Conservation (phyloP, 2,113 vertebrate genomes). For the Hemiprocne comata region DNA sequence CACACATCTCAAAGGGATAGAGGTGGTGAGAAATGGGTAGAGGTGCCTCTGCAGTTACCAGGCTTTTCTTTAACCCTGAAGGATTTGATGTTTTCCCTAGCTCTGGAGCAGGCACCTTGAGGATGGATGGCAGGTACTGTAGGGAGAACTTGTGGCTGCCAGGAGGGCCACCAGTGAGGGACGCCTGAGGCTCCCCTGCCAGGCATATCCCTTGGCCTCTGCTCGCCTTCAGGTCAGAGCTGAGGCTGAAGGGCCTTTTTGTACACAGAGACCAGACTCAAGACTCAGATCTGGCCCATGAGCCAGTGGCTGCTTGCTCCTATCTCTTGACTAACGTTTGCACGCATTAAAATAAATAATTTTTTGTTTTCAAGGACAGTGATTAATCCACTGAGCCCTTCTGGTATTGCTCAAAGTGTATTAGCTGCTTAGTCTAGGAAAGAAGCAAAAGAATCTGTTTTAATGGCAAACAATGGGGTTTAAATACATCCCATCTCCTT, state of each 20-base stretch:
- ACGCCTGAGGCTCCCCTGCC: background rate
- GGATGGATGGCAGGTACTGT: background rate
- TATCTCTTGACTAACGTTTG: background rate
- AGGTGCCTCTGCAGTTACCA: background rate
- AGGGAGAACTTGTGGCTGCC: background rate
- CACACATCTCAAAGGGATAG: background rate
- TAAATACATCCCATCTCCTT: conserved; percentile 56
- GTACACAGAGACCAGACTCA: background rate
- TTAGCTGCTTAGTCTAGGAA: conserved; percentile 49
- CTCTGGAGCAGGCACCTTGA: background rate
- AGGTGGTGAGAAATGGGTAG: background rate
- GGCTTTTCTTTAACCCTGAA: background rate
- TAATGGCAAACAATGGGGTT: conserved; percentile 62
- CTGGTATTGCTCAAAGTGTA: conserved; percentile 26
- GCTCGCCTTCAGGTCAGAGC: background rate
- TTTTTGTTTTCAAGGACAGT: conserved; percentile 58
- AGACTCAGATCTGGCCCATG: background rate
- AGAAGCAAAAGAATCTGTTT: conserved; percentile 43
- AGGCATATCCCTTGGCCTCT: background rate
- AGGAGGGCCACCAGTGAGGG: background rate
- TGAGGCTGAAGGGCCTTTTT: background rate
- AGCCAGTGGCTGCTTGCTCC: background rate
- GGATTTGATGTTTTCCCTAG: background rate
- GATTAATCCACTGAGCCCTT: conserved; percentile 47
- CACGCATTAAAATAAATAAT: conserved; percentile 46